Evolutionary conservation across 37 sponge, comb jelly and placozoan species (phyloP), one percentile per base, ranked within the genome.

Genomic region (Lycopodina hypogea): DNA sequence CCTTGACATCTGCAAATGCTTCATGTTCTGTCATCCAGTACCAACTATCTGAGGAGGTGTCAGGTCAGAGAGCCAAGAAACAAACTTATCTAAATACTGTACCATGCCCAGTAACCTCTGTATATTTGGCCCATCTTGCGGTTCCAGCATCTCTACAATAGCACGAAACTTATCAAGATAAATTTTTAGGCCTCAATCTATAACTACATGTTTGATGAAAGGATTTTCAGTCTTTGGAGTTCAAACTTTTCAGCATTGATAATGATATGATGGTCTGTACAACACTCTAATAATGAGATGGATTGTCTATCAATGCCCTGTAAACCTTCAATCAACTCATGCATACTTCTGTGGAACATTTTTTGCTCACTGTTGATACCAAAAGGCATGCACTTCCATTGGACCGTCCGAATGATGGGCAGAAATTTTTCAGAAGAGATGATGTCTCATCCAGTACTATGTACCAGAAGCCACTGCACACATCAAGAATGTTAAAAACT

Each of bases 401-500:
- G 48, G 75, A 86, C 32, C 86, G 45, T 1, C 86, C 86, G 26
- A 86, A 86, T 4, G 80, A 80, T 17, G 86, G 72, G 75, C 73
- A 74, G 73, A 84, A 78, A 2, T 72, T 84, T 57, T 86, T 90
- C 24, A 90, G 68, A 29, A 81, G 68, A 30, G 81, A 79, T 22
- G 86, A 85, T 29, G 35, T 21, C 32, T 86, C 83, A 36, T 80
- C 82, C 29, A 90, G 63, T 48, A 41, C 34, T 14, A 90, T 69
- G 26, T 90, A 87, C 91, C 87, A 90, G 58, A 80, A 90, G 29
- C 86, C 90, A 48, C 79, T 33, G 22, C 62, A 23, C 6, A 50
- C 86, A 86, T 85, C 90, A 1, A 85, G 70, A 11, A 80, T 65
- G 50, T 86, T 77, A 77, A 90, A 90, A 24, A 86, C 48, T 42